These are phyloP conservation scores for Acheta domesticus DNA, from an alignment of 2,888 invertebrate species.

Conservation along the genomic window DNA sequence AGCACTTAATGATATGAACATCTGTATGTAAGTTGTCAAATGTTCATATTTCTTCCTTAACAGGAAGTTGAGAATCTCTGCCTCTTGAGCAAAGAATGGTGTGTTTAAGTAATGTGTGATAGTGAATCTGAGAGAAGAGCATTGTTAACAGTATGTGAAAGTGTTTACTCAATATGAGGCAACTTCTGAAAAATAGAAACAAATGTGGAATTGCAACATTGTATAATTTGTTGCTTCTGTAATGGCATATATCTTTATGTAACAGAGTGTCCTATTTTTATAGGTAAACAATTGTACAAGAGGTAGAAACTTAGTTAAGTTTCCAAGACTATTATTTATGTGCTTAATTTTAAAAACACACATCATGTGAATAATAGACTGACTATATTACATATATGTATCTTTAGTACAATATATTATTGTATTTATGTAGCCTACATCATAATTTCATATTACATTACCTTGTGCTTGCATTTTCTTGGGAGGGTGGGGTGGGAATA, in stretches of 20 bases:
- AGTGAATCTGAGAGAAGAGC: not conserved
- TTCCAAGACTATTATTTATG: constrained; percentile 1
- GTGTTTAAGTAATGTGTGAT: not conserved
- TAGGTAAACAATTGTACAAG: not conserved
- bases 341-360: constrained; percentile 1
- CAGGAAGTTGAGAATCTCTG: not conserved
- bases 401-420: constrained; percentile 1
- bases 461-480: not conserved
- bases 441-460: not conserved
- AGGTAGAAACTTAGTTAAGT: not conserved
- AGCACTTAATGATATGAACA: too few relatives aligned
- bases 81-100: not conserved
- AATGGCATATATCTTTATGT: not conserved
- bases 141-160: not conserved
- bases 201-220: not conserved
- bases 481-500: not conserved
- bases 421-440: not conserved
- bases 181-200: not conserved
- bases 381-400: constrained; percentile 2
- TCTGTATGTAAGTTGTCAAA: not conserved
- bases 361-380: constrained; percentile 12
- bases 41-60: constrained; percentile 1
- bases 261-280: constrained; percentile 18
- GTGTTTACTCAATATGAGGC: not conserved
- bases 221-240: not conserved